Evolutionary conservation across 2,888 invertebrate species (phyloP), one percentile per base, ranked within the genome.

Genomic region (Unio delphinus): DNA sequence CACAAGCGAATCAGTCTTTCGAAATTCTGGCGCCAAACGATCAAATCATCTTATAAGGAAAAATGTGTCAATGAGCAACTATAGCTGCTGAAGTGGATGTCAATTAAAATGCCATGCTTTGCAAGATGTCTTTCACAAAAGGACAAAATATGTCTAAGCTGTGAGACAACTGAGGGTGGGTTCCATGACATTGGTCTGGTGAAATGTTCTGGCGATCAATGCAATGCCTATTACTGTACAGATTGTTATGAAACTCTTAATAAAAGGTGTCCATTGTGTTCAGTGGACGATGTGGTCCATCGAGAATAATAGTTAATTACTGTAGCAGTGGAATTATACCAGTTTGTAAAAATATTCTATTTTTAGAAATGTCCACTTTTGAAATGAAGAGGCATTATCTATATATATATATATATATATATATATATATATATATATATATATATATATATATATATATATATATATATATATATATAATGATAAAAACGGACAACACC

Each of bases 1-100:
- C 75, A 76, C 65, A 75, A 71, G 54, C 71, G 80, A 23, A 69
- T 75, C 54, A 75, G 78, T 3, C 65, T 80, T 23, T 62, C 75
- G 8, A 73, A 70, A 55, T 76, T 75, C 62, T 26, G 79, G 11
- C 74, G 73, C 18, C 73, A 80, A n/a, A 74, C 72, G 45, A 68
- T 80, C 11, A 68, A 70, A 11, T 72, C 76, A 8, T 45, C 73
- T 15, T 70, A 71, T 34, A 80, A 78, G 56, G 76, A 78, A 59
- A 61, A 69, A n/a, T 66, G 67, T 11, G 68, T 79, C 1, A 74
- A 74, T 15, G 70, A 78, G n/a, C 69, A 68, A 18, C 70, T 78
- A 18, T 64, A 72, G 7, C 64, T 78, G 8, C 70, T 73, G 20
- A 65, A 72, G 18, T 75, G 75, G 78, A 64, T 75, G 45, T 60